Conservation (phyloP, 2,113 vertebrate species). For the Chinchilla lanigera region DNA sequence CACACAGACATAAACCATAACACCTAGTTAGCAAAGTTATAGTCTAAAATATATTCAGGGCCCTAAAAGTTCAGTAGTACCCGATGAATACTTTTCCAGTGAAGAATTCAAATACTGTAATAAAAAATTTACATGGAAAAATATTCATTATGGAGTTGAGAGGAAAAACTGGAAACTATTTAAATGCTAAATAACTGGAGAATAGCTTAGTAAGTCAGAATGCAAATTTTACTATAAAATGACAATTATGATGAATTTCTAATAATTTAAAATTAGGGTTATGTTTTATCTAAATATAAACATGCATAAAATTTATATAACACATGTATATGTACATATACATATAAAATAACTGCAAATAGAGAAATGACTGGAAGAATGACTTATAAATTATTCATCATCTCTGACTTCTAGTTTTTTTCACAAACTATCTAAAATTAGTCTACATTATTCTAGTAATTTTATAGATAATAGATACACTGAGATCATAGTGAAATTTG, state of each 20-base stretch:
- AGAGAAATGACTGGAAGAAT: neutral
- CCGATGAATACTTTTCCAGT: neutral
- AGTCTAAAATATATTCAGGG: neutral
- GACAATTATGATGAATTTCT: neutral
- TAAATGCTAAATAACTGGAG: neutral
- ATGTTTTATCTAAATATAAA: conserved; percentile 32
- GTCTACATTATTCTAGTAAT: neutral
- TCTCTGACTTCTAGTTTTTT: neutral
- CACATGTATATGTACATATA: neutral
- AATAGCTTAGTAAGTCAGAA: neutral
- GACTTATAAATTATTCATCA: neutral
- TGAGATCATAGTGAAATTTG: neutral
- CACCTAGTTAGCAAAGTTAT: conserved; percentile 14
- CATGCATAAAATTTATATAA: neutral
- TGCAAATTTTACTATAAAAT: conserved; percentile 13
- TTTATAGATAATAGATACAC: neutral
- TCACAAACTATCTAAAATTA: neutral
- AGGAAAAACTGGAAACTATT: neutral
- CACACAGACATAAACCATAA: no score
- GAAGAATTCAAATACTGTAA: neutral
- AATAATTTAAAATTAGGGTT: neutral
- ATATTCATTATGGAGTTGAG: neutral
- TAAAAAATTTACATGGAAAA: neutral
- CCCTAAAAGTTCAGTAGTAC: neutral
- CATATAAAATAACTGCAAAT: neutral